Evolutionary conservation across 2,113 vertebrate genomes (phyloP).

Genomic region (Ophthalmolycus amberensis): DNA sequence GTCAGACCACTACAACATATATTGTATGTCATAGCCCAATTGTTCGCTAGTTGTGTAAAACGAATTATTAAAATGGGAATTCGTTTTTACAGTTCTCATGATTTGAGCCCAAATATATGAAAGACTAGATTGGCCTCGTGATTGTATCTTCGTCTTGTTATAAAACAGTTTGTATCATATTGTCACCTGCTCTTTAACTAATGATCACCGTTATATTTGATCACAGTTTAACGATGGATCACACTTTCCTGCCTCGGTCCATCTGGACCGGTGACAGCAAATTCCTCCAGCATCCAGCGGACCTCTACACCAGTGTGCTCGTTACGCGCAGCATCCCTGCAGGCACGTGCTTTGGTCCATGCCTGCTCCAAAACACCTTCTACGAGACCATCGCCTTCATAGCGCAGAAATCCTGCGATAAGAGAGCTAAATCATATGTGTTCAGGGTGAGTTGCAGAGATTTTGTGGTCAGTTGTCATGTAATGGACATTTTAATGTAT

Average conservation of each 20-base stretch:
- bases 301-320: constrained; percentile 86
- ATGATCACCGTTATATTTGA: neutral
- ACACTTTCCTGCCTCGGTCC: constrained; percentile 83
- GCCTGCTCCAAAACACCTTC: constrained; percentile 87
- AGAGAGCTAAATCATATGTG: constrained; percentile 83
- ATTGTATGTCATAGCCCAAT: neutral
- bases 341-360: constrained; percentile 88
- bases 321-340: constrained; percentile 88
- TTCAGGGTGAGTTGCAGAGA: constrained; percentile 84
- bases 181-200: neutral
- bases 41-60: neutral
- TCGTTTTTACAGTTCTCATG: neutral
- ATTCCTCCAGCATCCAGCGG: constrained; percentile 86
- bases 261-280: constrained; percentile 87
- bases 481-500: neutral
- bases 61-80: neutral
- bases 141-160: neutral
- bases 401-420: constrained; percentile 88
- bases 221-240: constrained; percentile 84
- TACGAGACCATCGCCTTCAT: constrained; percentile 92
- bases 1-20: neutral
- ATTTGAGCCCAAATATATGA: neutral
- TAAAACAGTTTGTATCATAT: neutral
- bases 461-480: neutral
- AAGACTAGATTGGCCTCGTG: neutral